phyloP scores from a whole-genome alignment of 2,797 vertebrate species.

The Lateolabrax maculatus region DNA sequence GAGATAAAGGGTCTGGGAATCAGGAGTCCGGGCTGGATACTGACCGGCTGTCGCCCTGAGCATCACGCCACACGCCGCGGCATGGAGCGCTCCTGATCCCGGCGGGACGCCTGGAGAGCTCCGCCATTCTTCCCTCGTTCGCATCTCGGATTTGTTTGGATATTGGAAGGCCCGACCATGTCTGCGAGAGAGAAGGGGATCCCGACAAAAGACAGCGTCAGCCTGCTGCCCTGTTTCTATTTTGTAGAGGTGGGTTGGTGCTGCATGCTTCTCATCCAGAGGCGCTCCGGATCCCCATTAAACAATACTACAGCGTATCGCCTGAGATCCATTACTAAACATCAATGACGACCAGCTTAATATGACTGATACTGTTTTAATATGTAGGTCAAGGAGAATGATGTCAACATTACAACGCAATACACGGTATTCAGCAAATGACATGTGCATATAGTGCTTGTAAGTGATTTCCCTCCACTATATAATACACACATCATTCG shows the following conservation, averaged over 20 bases:
- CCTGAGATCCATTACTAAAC: no score
- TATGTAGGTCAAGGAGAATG: constrained; percentile 19
- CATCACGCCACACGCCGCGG: background rate
- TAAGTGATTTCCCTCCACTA: no score
- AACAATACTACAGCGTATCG: background rate
- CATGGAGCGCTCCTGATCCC: constrained; percentile 77
- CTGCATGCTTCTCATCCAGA: constrained; percentile 5
- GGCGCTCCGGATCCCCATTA: background rate
- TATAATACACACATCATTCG: background rate
- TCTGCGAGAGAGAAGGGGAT: constrained; percentile 90
- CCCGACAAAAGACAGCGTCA: constrained; percentile 95
- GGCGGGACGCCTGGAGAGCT: constrained; percentile 47
- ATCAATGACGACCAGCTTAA: background rate
- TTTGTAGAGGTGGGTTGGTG: constrained; percentile 94
- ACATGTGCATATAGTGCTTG: background rate
- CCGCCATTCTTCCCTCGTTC: constrained; percentile 52
- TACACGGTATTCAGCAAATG: background rate
- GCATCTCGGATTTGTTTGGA: constrained; percentile 46
- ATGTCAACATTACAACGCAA: background rate
- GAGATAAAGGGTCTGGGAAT: constrained; percentile 2
- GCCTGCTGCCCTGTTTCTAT: constrained; percentile 96
- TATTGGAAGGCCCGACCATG: constrained; percentile 84
- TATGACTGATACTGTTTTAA: background rate
- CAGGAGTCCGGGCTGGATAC: constrained; percentile 4
- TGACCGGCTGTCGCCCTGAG: constrained; percentile 15